These are phyloP conservation scores for Arenaria interpres DNA, from an alignment of 2,113 vertebrate species.

Conservation along the genomic window DNA sequence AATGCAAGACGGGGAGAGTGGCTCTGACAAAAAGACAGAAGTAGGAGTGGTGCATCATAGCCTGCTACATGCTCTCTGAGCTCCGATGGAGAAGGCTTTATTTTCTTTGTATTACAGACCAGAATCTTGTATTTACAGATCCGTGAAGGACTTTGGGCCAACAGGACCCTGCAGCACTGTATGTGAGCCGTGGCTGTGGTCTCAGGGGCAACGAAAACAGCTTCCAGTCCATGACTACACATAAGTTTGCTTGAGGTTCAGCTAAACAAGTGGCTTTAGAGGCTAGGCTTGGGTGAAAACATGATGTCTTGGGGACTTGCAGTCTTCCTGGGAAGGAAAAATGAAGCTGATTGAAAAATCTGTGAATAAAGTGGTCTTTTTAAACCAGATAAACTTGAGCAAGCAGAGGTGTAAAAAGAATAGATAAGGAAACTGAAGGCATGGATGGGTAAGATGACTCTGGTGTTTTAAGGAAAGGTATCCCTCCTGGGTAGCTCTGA, in stretches of 20 bases:
- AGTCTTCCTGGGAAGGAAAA: background rate
- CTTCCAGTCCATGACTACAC: background rate
- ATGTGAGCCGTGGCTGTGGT: background rate
- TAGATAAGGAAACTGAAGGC: background rate
- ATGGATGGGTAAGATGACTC: background rate
- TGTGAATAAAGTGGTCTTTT: background rate
- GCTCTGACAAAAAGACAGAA: background rate
- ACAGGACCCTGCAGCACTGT: background rate
- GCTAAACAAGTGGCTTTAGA: background rate
- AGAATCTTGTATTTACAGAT: background rate
- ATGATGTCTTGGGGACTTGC: background rate
- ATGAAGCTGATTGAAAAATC: background rate
- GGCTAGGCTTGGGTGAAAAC: background rate
- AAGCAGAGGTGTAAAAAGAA: background rate
- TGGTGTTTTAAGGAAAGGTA: background rate
- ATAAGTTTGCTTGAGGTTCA: background rate
- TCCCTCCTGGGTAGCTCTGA: background rate
- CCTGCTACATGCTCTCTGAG: background rate
- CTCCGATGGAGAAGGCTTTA: background rate
- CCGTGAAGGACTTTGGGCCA: background rate
- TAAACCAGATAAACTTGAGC: background rate
- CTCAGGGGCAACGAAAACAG: background rate
- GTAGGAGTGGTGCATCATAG: background rate
- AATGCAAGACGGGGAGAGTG: background rate
- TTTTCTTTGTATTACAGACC: background rate